These are phyloP conservation scores for Dissostichus mawsoni DNA, from an alignment of 2,113 vertebrate genomes.

Conservation along the genomic window DNA sequence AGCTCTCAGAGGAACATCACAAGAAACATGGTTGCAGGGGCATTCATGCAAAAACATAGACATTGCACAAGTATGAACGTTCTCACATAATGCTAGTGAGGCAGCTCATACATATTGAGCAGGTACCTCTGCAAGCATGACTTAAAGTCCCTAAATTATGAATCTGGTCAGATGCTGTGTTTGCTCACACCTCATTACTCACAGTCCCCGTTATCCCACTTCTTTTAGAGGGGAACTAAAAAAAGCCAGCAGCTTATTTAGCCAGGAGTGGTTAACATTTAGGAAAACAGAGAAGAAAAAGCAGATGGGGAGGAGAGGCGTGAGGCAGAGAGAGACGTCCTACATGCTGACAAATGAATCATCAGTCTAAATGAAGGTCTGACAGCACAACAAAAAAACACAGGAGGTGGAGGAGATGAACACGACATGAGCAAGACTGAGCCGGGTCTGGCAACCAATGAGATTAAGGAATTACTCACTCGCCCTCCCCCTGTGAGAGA, in stretches of 20 bases:
- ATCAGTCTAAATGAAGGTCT: slow-evolving; percentile 63
- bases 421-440: slow-evolving; percentile 23
- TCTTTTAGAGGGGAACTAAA: slow-evolving; percentile 48
- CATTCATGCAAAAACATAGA: slow-evolving; percentile 38
- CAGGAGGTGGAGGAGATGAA: slow-evolving; percentile 31
- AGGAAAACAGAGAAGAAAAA: slow-evolving; percentile 40
- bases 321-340: slow-evolving; percentile 43
- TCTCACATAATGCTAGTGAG: slow-evolving; percentile 29
- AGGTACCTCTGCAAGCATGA: slow-evolving; percentile 70
- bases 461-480: slow-evolving; percentile 52
- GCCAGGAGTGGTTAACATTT: slow-evolving; percentile 75
- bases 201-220: slow-evolving; percentile 59
- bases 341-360: slow-evolving; percentile 70
- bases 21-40: slow-evolving; percentile 13
- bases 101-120: slow-evolving; percentile 74
- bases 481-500: slow-evolving; percentile 32
- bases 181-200: slow-evolving; percentile 77
- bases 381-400: slow-evolving; percentile 3
- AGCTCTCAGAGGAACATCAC: slow-evolving; percentile 41
- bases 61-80: slow-evolving; percentile 27
- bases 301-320: slow-evolving; percentile 49
- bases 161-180: slow-evolving; percentile 74
- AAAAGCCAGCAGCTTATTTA: slow-evolving; percentile 66
- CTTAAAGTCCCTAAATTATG: slow-evolving; percentile 80
- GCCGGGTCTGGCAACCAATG: slow-evolving; percentile 19